Percentiles rank a stretch among this genome's conserved stretches.
Evolutionary conservation across 2,888 invertebrate species (phyloP).

Genomic region (Pocota personata): DNA sequence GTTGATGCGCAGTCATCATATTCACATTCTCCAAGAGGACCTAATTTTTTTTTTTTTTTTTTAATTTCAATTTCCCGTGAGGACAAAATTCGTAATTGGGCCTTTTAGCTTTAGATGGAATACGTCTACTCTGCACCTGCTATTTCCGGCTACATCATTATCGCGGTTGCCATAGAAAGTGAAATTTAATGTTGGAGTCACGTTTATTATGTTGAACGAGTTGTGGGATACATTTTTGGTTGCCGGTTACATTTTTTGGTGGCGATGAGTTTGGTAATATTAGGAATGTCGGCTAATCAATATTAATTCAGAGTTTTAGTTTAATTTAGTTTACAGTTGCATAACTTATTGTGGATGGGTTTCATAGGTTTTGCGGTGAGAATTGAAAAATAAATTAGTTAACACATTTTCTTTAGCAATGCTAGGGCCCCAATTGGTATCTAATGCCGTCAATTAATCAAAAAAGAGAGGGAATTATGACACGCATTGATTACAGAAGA

Average conservation of each 20-base stretch:
- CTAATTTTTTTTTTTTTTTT: not conserved
- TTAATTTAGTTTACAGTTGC: not conserved
- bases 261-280: conserved; percentile 1
- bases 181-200: conserved; percentile 35
- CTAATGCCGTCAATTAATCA: conserved; percentile 10
- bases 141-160: conserved; percentile 14
- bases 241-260: conserved; percentile 1
- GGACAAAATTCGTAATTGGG: not conserved
- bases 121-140: conserved; percentile 6
- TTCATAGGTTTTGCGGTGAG: not conserved
- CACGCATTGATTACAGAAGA: not conserved
- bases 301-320: conserved; percentile 1
- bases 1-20: not conserved
- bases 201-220: conserved; percentile 1
- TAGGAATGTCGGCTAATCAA: conserved; percentile 27
- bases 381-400: conserved; percentile 1
- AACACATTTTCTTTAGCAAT: conserved; percentile 19
- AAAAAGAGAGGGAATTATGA: not conserved
- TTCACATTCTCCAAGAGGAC: no score
- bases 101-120: not conserved
- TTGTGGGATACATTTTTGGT: conserved; percentile 16
- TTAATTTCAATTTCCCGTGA: not conserved
- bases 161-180: conserved; percentile 15
- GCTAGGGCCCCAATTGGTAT: not conserved
- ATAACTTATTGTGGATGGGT: not conserved